Evolutionary conservation across 2,113 vertebrate species (phyloP).

Genomic region (Limanda limanda): DNA sequence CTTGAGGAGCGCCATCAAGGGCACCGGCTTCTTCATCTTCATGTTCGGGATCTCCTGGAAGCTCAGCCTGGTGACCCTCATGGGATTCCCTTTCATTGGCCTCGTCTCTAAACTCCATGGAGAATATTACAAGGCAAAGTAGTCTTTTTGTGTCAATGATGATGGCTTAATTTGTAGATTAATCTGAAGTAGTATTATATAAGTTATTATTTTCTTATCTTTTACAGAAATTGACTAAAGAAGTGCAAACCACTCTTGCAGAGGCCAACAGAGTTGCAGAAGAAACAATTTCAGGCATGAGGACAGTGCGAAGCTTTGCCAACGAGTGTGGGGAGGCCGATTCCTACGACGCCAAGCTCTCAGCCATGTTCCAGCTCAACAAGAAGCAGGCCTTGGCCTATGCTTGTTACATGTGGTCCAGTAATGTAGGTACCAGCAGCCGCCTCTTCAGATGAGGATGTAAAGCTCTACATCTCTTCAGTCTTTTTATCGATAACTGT

Average conservation of each 20-base stretch:
- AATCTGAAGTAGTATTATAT: background rate
- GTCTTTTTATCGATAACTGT: background rate
- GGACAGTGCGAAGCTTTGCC: conserved; percentile 94
- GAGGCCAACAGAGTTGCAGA: conserved; percentile 93
- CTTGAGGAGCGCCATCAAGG: conserved; percentile 90
- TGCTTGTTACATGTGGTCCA: conserved; percentile 93
- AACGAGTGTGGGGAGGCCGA: conserved; percentile 88
- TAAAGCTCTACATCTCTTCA: background rate
- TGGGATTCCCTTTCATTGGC: conserved; percentile 95
- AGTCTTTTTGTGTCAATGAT: background rate
- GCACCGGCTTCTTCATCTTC: conserved; percentile 88
- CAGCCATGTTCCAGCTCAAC: conserved; percentile 91
- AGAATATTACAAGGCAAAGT: conserved; percentile 92
- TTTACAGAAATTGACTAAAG: conserved; percentile 89
- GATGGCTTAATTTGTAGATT: background rate
- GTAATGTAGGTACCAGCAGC: conserved; percentile 83
- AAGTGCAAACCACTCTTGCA: conserved; percentile 91
- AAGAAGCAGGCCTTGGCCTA: conserved; percentile 92
- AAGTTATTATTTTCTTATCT: background rate
- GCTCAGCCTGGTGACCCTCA: conserved; percentile 90
- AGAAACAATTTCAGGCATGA: conserved; percentile 94
- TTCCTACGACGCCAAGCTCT: conserved; percentile 86
- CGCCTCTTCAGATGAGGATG: background rate
- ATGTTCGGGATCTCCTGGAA: conserved; percentile 97
- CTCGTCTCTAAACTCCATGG: conserved; percentile 91